phyloP scores from a whole-genome alignment of 30 jellyfish, hydroid and myxozoan genomes.

The Hydractinia symbiolongicarpus region DNA sequence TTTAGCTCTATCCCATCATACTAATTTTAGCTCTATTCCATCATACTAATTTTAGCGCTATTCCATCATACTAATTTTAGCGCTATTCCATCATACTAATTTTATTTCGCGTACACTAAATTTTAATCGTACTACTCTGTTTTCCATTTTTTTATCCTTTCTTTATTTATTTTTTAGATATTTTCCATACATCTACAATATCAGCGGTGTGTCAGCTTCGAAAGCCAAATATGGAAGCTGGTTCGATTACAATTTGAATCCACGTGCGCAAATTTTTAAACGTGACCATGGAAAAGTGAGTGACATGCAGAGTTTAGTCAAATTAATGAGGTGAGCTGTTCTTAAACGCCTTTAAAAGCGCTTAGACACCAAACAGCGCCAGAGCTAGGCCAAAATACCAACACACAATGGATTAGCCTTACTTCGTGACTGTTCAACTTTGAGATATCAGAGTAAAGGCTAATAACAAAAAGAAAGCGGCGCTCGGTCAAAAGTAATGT shows the following conservation, averaged over 20 bases:
- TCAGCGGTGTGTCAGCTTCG: conserved; percentile 75
- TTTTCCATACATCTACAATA: conserved; percentile 67
- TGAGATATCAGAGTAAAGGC: background rate
- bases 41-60: no score
- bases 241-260: conserved; percentile 77
- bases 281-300: conserved; percentile 78
- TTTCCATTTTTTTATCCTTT: background rate
- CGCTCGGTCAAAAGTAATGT: no score
- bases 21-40: no score
- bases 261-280: conserved; percentile 81
- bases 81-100: no score
- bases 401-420: background rate
- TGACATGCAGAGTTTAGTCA: conserved; percentile 61
- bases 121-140: background rate
- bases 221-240: conserved; percentile 62
- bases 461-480: no score
- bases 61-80: no score
- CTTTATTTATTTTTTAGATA: conserved; percentile 32
- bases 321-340: conserved; percentile 68
- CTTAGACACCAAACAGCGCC: no score
- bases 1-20: no score
- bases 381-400: no score
- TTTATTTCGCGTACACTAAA: no score
- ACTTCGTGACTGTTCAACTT: background rate
- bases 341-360: background rate